phyloP scores from a whole-genome alignment of 2,113 vertebrate species.

The Tragelaphus imberbis region DNA sequence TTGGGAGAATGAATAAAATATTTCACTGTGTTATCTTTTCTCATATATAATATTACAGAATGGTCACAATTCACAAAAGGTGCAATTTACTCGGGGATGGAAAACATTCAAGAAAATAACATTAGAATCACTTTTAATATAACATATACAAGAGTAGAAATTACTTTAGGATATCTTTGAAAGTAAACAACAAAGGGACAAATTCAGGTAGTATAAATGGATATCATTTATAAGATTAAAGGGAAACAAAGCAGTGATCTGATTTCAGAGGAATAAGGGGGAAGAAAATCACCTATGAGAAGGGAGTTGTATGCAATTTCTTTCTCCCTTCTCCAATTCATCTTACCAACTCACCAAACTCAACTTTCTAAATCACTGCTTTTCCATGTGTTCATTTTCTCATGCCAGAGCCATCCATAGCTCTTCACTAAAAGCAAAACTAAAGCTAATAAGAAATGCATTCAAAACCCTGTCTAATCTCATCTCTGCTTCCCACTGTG shows the following conservation, averaged over 20 bases:
- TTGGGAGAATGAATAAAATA: not conserved
- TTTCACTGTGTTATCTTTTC: not conserved
- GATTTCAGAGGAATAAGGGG: not conserved
- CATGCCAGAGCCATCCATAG: not conserved
- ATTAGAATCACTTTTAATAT: slow-evolving; percentile 29
- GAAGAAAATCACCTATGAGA: not conserved
- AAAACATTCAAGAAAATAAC: slow-evolving; percentile 11
- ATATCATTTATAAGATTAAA: not conserved
- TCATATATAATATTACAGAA: not conserved
- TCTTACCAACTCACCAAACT: not conserved
- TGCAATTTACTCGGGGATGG: not conserved
- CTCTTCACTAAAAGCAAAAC: not conserved
- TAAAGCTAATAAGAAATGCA: not conserved
- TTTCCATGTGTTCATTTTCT: not conserved
- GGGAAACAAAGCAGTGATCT: not conserved
- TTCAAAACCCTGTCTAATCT: not conserved
- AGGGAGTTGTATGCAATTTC: not conserved
- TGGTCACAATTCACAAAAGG: not conserved
- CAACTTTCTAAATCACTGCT: not conserved
- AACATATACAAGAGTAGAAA: not conserved
- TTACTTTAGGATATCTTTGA: not conserved
- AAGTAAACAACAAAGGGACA: not conserved
- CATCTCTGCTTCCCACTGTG: not conserved
- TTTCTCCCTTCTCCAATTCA: not conserved
- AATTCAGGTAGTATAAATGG: not conserved